Conservation (phyloP, 2,113 vertebrate genomes). For the Colaptes auratus region DNA sequence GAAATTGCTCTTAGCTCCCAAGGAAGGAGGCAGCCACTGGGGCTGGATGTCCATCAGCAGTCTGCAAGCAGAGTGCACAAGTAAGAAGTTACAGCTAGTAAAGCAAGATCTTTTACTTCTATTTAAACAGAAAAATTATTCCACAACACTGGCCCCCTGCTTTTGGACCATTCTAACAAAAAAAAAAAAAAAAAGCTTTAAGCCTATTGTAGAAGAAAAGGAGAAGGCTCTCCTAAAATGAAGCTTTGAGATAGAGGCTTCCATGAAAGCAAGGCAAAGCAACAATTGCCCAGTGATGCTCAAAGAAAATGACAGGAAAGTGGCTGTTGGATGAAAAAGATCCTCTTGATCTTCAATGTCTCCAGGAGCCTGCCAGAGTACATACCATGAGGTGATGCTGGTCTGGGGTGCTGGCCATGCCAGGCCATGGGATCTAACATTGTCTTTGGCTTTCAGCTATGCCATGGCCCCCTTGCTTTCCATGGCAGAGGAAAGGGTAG, state of each 20-base stretch:
- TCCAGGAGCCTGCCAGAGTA: background rate
- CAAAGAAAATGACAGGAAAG: background rate
- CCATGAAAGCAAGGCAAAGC: background rate
- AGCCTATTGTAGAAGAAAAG: background rate
- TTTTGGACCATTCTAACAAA: background rate
- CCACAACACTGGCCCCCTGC: background rate
- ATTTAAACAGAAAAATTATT: background rate
- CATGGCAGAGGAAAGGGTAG: background rate
- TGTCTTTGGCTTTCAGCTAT: background rate
- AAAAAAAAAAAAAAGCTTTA: background rate
- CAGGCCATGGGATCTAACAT: rapidly evolving
- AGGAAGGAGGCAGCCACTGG: background rate
- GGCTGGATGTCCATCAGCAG: background rate
- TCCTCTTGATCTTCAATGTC: background rate
- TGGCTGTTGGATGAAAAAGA: background rate
- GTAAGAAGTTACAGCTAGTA: background rate
- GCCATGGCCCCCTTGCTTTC: rapidly evolving
- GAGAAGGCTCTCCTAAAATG: background rate
- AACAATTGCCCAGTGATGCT: background rate
- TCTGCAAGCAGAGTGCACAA: background rate
- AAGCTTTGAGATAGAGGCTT: background rate
- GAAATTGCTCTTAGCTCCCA: background rate
- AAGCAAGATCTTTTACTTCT: background rate
- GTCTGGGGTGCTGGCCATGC: background rate
- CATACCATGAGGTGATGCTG: rapidly evolving